These are phyloP conservation scores for Spinus olivaceus DNA, from an alignment of 2,797 vertebrate genomes.

Conservation along the genomic window DNA sequence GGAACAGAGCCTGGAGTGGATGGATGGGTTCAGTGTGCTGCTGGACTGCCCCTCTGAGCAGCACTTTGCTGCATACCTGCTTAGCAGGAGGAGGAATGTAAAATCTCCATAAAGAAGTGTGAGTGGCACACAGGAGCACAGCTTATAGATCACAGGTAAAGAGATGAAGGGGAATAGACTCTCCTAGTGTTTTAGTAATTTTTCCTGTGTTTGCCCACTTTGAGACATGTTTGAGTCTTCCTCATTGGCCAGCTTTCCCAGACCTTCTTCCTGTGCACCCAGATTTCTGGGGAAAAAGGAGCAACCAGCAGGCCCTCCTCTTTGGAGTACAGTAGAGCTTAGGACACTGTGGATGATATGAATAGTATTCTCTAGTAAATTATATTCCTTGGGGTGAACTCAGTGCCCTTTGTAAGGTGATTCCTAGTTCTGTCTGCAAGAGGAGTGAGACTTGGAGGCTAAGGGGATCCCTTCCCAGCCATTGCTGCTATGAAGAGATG, in stretches of 20 bases:
- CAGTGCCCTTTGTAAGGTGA: neutral
- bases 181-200: neutral
- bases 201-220: neutral
- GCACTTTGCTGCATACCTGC: neutral
- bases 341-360: neutral
- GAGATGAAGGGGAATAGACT: neutral
- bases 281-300: neutral
- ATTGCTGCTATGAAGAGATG: neutral
- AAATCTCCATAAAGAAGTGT: neutral
- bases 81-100: neutral
- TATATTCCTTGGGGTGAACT: neutral
- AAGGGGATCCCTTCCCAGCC: neutral
- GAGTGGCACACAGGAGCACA: neutral
- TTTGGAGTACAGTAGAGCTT: neutral
- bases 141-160: neutral
- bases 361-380: neutral
- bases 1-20: neutral
- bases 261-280: neutral
- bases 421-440: neutral
- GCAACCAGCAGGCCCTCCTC: neutral
- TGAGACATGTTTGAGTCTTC: accelerated
- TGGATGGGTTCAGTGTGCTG: neutral
- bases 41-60: neutral
- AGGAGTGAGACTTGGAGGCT: neutral
- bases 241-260: neutral